These are phyloP conservation scores for Globia sparganii DNA, from an alignment of 2,888 invertebrate genomes.

Conservation along the genomic window DNA sequence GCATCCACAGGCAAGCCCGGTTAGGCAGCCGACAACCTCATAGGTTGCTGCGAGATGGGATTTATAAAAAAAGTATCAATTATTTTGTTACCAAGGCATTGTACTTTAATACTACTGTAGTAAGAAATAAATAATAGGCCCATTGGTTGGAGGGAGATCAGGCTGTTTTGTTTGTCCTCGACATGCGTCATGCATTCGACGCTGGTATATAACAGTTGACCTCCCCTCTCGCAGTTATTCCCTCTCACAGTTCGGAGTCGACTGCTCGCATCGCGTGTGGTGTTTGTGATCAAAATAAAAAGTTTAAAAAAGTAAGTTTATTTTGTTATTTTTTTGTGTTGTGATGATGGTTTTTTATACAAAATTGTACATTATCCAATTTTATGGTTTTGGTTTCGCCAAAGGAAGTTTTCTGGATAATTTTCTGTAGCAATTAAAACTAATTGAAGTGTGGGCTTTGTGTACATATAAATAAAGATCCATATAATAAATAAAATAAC, in stretches of 20 bases:
- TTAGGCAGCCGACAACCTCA: too few species aligned
- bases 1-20: too few species aligned
- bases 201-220: slow-evolving; percentile 75
- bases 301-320: slow-evolving; percentile 74
- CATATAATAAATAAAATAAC: neutral
- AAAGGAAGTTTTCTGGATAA: slow-evolving; percentile 9
- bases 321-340: slow-evolving; percentile 24
- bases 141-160: slow-evolving; percentile 65
- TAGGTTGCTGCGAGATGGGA: too few species aligned
- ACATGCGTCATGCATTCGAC: slow-evolving; percentile 72
- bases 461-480: neutral
- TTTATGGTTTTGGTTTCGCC: slow-evolving; percentile 8
- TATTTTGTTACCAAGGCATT: slow-evolving; percentile 11
- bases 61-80: neutral
- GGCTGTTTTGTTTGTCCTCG: slow-evolving; percentile 68
- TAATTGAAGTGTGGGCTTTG: slow-evolving; percentile 5
- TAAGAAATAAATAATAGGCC: slow-evolving; percentile 24
- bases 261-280: slow-evolving; percentile 68
- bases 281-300: slow-evolving; percentile 64
- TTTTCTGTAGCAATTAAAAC: slow-evolving; percentile 5
- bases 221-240: slow-evolving; percentile 79
- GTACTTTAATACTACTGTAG: slow-evolving; percentile 2
- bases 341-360: slow-evolving; percentile 6
- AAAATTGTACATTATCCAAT: neutral
- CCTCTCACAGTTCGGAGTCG: slow-evolving; percentile 68